Evolutionary conservation across 92 coral and sea anemone genomes (phyloP), one percentile per base, ranked within the genome.

Genomic region (Epizoanthus rinbou): DNA sequence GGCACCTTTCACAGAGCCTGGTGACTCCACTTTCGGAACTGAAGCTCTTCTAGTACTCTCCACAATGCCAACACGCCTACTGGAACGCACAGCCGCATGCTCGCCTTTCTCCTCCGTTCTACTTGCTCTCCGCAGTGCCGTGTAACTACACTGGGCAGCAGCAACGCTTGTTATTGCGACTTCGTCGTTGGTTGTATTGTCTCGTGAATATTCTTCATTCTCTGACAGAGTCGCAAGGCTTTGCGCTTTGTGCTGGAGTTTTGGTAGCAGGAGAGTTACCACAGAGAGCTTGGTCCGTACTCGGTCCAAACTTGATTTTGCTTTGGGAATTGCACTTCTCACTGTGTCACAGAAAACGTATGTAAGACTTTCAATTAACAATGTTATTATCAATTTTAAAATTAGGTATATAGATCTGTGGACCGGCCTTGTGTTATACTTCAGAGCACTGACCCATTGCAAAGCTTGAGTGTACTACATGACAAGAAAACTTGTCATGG

Each of bases 271-370:
- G 64, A 83, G 86, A 25, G 92, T 86, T 28, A 93, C 92, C 23
- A 88, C 91, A 8, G 94, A 83, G 65, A 93, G 65, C 69, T 93
- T 93, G 69, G 97, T 84, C 2, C 88, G 89, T 8, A 91, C 91
- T 15, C 97, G 92, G 33, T 91, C 94, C 54, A 93, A 88, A 60
- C 86, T 80, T 50, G 84, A 47, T 39, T 92, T 90, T 15, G 97
- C 97, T 72, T 89, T 93, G 31, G 97, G 94, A 66, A 93, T 91
- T 70, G 89, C 88, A 85, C 97, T 91, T 31, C 87, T 85, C 18
- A 93, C 97, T 93, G 53, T 17, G 39, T 60, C 41, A 84, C n/a
- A 31, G 13, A 31, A 17, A 9, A 22, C 15, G 11, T 8, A 31
- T 22, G 28, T 16, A 64, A 22, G 35, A 64, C 69, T 64, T 64